Conservation (phyloP, 2,888 invertebrate species). For the Bombylius discolor region DNA sequence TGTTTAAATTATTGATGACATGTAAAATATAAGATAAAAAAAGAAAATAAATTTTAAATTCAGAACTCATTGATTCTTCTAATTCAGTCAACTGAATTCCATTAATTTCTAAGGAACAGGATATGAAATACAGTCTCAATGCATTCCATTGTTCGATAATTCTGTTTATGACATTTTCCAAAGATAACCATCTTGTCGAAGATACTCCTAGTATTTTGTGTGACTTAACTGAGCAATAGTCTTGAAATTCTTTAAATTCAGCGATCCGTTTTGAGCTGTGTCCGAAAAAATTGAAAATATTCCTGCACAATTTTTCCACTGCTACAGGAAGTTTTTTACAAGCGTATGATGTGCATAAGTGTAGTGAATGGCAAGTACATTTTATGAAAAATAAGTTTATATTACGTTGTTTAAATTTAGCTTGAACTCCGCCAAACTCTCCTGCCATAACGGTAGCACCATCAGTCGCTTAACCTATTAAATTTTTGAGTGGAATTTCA, state of each 20-base stretch:
- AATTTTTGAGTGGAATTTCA: slow-evolving; percentile 9
- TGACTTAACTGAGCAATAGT: slow-evolving; percentile 16
- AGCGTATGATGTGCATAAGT: slow-evolving; percentile 19
- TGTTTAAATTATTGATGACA: slow-evolving; percentile 11
- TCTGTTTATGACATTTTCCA: slow-evolving; percentile 11
- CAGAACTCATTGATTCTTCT: slow-evolving; percentile 6
- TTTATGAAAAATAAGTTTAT: slow-evolving; percentile 18
- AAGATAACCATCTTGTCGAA: slow-evolving; percentile 19
- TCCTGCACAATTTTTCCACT: slow-evolving; percentile 17
- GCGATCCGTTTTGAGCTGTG: slow-evolving; percentile 19
- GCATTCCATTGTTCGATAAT: slow-evolving; percentile 3
- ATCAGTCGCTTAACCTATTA: slow-evolving; percentile 19
- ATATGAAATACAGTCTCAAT: slow-evolving; percentile 1
- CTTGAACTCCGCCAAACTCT: slow-evolving; percentile 13
- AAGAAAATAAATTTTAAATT: slow-evolving; percentile 9
- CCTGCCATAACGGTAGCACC: slow-evolving; percentile 20
- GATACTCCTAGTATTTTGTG: slow-evolving; percentile 18
- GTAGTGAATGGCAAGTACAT: slow-evolving; percentile 19
- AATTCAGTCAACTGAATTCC: slow-evolving; percentile 5
- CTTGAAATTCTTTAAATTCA: slow-evolving; percentile 18
- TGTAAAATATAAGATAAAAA: slow-evolving; percentile 12
- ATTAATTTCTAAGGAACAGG: neutral
- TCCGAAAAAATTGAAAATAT: slow-evolving; percentile 18
- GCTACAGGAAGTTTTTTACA: slow-evolving; percentile 16
- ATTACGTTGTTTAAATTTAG: too few species aligned